These are phyloP conservation scores for Anguilla anguilla DNA, from an alignment of 2,797 vertebrate species.

Conservation along the genomic window DNA sequence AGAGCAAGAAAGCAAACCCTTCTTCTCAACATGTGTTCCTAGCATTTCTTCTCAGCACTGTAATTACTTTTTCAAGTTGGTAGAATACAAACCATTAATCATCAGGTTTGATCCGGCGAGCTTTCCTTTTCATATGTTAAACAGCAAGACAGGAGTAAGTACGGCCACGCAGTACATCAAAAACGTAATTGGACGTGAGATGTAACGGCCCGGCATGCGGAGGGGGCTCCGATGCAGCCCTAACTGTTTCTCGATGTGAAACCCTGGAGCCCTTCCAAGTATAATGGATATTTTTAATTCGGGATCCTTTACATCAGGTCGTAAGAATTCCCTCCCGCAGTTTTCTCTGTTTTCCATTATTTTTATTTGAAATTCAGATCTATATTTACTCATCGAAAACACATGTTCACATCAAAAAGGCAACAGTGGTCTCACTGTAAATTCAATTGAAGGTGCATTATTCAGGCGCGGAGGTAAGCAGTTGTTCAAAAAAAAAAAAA, in stretches of 20 bases:
- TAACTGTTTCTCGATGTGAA: conserved; percentile 81
- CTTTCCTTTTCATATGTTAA: conserved; percentile 55
- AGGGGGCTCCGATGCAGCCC: conserved; percentile 40
- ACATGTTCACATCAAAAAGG: conserved; percentile 76
- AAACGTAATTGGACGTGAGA: conserved; percentile 65
- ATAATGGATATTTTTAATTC: conserved; percentile 80
- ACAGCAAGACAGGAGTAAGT: conserved; percentile 39
- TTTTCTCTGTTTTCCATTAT: conserved; percentile 89
- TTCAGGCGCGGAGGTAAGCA: conserved; percentile 21
- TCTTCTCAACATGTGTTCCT: conserved; percentile 23
- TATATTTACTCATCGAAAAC: conserved; percentile 95
- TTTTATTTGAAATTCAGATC: conserved; percentile 96
- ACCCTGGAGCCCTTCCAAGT: conserved; percentile 70
- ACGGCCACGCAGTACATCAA: conserved; percentile 58
- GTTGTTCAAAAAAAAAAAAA: not conserved
- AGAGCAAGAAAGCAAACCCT: not conserved
- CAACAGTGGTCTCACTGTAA: conserved; percentile 18
- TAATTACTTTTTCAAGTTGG: conserved; percentile 51
- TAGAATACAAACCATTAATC: conserved; percentile 79
- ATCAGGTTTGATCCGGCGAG: conserved; percentile 69
- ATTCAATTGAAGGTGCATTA: conserved; percentile 32
- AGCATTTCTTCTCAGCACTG: conserved; percentile 6
- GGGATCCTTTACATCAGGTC: conserved; percentile 76
- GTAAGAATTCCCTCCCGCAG: conserved; percentile 83
- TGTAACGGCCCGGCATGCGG: conserved; percentile 22